These are phyloP conservation scores for Luidia sarsii DNA, from an alignment of 53 echinoderm and acorn worm genomes.

Conservation along the genomic window DNA sequence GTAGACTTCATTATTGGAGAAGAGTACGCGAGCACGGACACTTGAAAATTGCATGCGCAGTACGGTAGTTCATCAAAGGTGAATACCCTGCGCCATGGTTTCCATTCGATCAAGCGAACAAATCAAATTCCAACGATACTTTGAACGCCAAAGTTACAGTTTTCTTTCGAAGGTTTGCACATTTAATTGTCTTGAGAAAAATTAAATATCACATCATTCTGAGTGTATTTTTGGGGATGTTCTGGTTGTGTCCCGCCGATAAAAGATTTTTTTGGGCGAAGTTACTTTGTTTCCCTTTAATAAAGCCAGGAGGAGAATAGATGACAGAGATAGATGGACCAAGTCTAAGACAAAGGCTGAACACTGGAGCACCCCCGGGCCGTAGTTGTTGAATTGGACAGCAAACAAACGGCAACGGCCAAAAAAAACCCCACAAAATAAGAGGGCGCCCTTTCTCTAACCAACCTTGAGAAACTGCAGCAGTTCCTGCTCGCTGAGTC, in stretches of 20 bases:
- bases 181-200: neutral
- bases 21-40: neutral
- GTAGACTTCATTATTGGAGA: conserved; percentile 1
- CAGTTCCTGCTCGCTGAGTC: conserved; percentile 81
- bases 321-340: too few relatives aligned
- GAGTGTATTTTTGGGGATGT: neutral
- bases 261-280: neutral
- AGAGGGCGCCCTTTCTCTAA: neutral
- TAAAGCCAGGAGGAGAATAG: too few relatives aligned
- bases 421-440: neutral
- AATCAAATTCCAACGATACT: too few relatives aligned
- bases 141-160: neutral
- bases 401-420: neutral
- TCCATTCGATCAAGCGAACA: too few relatives aligned
- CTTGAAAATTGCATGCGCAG: conserved; percentile 19
- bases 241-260: neutral
- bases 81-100: too few relatives aligned
- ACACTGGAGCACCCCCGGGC: too few relatives aligned
- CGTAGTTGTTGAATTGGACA: neutral
- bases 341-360: too few relatives aligned
- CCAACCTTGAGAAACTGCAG: conserved; percentile 66
- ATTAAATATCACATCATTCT: neutral
- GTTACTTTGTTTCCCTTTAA: neutral
- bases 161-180: neutral
- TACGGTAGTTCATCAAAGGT: neutral